A percentile compares a stretch with the other conserved stretches of the same genome.
These are phyloP conservation scores for Tonatia bakeri DNA, from an alignment of 2,113 vertebrate genomes.

Conservation along the genomic window DNA sequence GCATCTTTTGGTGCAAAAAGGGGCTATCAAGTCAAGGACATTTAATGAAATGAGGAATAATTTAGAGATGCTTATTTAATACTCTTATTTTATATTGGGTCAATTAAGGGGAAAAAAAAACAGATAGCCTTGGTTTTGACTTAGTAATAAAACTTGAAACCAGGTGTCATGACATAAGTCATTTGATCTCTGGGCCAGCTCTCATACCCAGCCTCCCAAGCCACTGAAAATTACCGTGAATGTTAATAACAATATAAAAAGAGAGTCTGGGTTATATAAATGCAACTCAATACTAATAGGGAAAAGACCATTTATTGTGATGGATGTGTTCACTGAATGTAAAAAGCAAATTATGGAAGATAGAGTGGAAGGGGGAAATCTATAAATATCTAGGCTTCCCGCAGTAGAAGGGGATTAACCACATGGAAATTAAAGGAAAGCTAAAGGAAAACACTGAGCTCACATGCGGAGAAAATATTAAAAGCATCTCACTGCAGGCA, in stretches of 20 bases:
- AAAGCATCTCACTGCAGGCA: slow-evolving; percentile 58
- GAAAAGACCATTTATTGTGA: slow-evolving; percentile 46
- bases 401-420: slow-evolving; percentile 26
- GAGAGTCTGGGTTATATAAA: slow-evolving; percentile 42
- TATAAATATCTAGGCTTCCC: slow-evolving; percentile 46
- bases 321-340: slow-evolving; percentile 49
- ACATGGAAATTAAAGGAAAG: slow-evolving; percentile 59
- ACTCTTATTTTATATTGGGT: slow-evolving; percentile 38
- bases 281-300: slow-evolving; percentile 31
- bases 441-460: slow-evolving; percentile 38
- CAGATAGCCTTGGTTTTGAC: not conserved
- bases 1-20: not conserved
- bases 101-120: not conserved
- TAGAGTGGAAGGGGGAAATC: not conserved
- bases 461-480: slow-evolving; percentile 65
- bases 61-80: slow-evolving; percentile 41
- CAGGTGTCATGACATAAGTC: not conserved
- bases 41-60: slow-evolving; percentile 37
- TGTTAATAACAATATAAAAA: slow-evolving; percentile 48
- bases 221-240: slow-evolving; percentile 42
- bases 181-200: not conserved
- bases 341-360: slow-evolving; percentile 45
- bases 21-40: slow-evolving; percentile 29
- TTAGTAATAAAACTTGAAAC: slow-evolving; percentile 46
- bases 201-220: not conserved